Base-by-base conservation (phyloP, 2,797 vertebrate genomes). In the Sebastolobus altivelis region DNA sequence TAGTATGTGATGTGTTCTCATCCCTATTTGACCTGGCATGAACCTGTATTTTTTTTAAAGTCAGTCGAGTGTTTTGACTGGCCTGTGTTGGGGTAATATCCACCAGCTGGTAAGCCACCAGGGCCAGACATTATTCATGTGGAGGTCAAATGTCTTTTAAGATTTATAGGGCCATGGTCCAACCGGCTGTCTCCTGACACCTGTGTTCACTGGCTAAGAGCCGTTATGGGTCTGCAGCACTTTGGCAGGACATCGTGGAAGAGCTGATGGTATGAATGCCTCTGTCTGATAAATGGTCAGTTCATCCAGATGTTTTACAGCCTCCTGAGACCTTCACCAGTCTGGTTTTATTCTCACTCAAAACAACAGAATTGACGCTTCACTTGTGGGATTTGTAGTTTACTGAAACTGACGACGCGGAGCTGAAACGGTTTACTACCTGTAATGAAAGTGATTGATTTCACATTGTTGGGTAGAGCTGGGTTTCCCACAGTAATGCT, bases 81-180 rank as follows among this genome's bases (percentile, higher is more conserved):
- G 58, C 22, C 46, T 31, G 9, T 60, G 38, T 65, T 65, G 43
- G 60, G 55, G 58, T 75, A 76, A 86, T 69, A 27, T 78, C 71
- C 65, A 67, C 68, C 87, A 90, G 91, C 83, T 90, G 88, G 63
- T 78, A 46, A 70, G 40, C 49, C 79, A 67, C 46, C 73, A 80
- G 65, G 54, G 60, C 72, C 77, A 75, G 79, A 77, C 77, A 63
- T 83, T 89, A 85, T 72, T 87, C 83, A 86, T 67, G 43, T 59
- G 27, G 60, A 68, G 82, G 87, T 87, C 89, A 90, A 82, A 84
- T 82, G 68, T 82, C 85, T 71, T 71, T 71, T 59, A 61, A 65
- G 65, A 79, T 90, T 90, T 92, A 80, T 71, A 61, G 73, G 81
- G 74, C 83, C 62, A 4, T 38, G 54, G 20, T 85, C 67, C 77